Conservation (phyloP, 2,888 invertebrate genomes). For the Hirtodrosophila trivittata region DNA sequence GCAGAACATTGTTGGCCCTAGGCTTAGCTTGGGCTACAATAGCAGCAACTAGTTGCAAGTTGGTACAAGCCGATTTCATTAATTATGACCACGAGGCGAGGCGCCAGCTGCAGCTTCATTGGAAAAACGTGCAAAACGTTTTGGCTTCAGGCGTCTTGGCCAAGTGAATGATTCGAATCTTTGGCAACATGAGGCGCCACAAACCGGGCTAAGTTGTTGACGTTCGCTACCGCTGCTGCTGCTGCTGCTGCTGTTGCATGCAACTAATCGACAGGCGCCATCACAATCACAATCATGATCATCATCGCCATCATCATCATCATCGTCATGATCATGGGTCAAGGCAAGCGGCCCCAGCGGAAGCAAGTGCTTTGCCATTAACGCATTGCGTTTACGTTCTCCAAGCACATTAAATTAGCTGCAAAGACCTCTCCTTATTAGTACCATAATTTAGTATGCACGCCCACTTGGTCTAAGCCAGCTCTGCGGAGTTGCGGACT, state of each 20-base stretch:
- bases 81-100: constrained; percentile 68
- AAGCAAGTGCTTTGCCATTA: constrained; percentile 59
- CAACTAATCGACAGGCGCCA: constrained; percentile 75
- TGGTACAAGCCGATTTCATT: constrained; percentile 62
- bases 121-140: constrained; percentile 79
- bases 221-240: constrained; percentile 30
- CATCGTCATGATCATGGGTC: constrained; percentile 56
- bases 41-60: constrained; percentile 41
- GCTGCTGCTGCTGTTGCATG: constrained; percentile 64
- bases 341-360: constrained; percentile 52
- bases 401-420: constrained; percentile 52
- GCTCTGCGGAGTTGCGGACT: constrained; percentile 27
- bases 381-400: constrained; percentile 66
- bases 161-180: constrained; percentile 77
- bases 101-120: constrained; percentile 61
- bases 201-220: constrained; percentile 38
- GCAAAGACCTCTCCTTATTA: constrained; percentile 69
- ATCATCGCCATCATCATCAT: constrained; percentile 9
- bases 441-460: constrained; percentile 69
- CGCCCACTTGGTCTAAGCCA: constrained; percentile 57
- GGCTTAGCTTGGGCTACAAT: constrained; percentile 8
- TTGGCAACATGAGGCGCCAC: constrained; percentile 65
- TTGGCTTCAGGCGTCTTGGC: constrained; percentile 57
- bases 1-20: constrained; percentile 2
- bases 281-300: constrained; percentile 45